Evolutionary conservation across 2,113 vertebrate species (phyloP), one percentile per base, ranked within the genome.

Genomic region (Colinus virginianus): DNA sequence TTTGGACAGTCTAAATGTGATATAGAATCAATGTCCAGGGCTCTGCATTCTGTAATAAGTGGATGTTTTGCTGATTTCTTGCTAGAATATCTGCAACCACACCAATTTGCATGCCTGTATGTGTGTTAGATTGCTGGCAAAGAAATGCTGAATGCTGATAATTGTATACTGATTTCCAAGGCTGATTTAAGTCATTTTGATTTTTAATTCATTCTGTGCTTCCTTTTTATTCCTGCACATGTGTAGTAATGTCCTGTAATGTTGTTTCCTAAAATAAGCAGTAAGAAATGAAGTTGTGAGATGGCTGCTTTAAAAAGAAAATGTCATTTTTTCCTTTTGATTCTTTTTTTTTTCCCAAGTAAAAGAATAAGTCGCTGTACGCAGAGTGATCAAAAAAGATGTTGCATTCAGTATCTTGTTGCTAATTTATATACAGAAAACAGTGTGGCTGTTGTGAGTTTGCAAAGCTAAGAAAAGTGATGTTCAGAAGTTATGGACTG

Each of bases 141-240:
- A 96, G 95, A 96, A 96, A 88, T 91, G 91, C 79, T 96, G 94
- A 96, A 95, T 95, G 82, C 90, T 81, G 93, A 78, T 96, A 95
- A 95, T 96, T 95, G 90, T 95, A 64, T 49, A 85, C 91, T 96
- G 93, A 94, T 95, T 96, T 96, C 87, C 72, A 90, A 94, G 76
- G 84, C 91, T 94, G 95, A 96, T 96, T 94, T 96, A 93, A 96
- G 94, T 90, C 21, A 95, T 95, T 95, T 96, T 96, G 94, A 95
- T 96, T 94, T 95, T 96, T 96, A 95, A 94, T 95, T 94, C 96
- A 95, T 94, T 96, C 95, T 93, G 72, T 91, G 82, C 93, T 90
- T 94, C 56, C 90, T 90, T 95, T 96, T 95, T 90, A 93, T 90
- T 95, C 85, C 94, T 95, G 95, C 96, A 96, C 92, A 96, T 96